phyloP scores from a whole-genome alignment of 2,797 vertebrate genomes.

The Leptatherina wallacei region DNA sequence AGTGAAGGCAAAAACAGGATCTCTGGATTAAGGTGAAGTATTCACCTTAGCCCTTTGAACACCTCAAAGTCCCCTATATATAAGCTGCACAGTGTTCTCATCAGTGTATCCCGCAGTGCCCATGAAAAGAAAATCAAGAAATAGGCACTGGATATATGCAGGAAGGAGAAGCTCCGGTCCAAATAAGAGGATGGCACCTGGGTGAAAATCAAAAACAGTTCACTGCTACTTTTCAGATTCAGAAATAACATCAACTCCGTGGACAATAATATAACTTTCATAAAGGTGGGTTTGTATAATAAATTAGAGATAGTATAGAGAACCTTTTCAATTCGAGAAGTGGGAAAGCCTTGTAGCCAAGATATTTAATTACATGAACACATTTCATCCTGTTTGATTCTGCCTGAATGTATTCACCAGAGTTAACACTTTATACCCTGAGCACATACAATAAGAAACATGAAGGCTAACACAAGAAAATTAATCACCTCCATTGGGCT shows the following conservation, averaged over 20 bases:
- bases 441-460: neutral
- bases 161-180: slow-evolving; percentile 9
- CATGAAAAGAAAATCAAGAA: slow-evolving; percentile 4
- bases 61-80: neutral
- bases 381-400: neutral
- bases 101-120: neutral
- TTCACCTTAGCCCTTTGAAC: slow-evolving; percentile 1
- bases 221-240: neutral
- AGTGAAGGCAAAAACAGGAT: neutral
- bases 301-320: neutral
- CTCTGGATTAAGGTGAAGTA: neutral
- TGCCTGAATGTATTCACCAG: slow-evolving; percentile 1
- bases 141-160: neutral
- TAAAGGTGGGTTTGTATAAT: neutral
- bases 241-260: slow-evolving; percentile 3
- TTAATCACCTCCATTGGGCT: slow-evolving; percentile 22
- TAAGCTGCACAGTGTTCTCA: neutral
- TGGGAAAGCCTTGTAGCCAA: neutral
- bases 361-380: neutral
- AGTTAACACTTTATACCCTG: slow-evolving; percentile 7
- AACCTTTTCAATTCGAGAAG: neutral
- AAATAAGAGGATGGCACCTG: neutral
- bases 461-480: slow-evolving; percentile 9
- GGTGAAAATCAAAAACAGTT: slow-evolving; percentile 1
- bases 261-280: slow-evolving; percentile 13